Base-by-base conservation (phyloP, 2,113 vertebrate genomes). In the Fulmarus glacialis region DNA sequence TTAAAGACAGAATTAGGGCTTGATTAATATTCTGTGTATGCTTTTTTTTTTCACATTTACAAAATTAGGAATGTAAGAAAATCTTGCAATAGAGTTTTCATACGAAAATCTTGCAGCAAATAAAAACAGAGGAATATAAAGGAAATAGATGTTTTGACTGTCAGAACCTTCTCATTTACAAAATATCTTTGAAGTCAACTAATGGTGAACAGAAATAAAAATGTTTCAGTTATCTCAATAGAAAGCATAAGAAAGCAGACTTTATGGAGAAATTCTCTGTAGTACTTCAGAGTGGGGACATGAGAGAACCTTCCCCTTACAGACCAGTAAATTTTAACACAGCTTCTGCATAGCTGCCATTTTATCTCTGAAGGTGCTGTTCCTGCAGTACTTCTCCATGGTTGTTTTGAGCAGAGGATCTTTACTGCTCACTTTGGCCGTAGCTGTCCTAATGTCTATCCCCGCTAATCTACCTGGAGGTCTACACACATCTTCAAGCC, bases 131-230 rank as follows among this genome's bases (percentile, higher is more conserved):
- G 40, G 40, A 40, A 40, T 40, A 19, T 87, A 73, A 85, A 80
- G 60, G 47, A 93, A 95, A 97, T 85, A 93, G 64, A 10, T 77
- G 23, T 92, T 96, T 94, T 93, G 89, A 90, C 71, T 86, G 32
- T 67, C 48, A 94, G 91, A 82, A 73, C 77, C 66, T 95, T 96
- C 59, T 96, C 40, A 78, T 96, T 97, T 97, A 88, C 86, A 95
- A 97, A 96, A 97, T 90, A 84, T 53, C 47, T 96, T 95, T 97
- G 92, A 97, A 96, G 82, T 95, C 91, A 98, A 91, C 95, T 94
- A 94, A 87, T 73, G 62, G 38, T 89, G 62, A 96, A 87, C 22
- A 47, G 67, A 96, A 93, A 72, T 77, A 84, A 90, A 93, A 93
- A 74, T 42, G 5, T 74, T 81, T 38, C 55, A n/a, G 11, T 59